Base-by-base conservation (phyloP, 1,140 invertebrate genomes). In the Steinernema feltiae region DNA sequence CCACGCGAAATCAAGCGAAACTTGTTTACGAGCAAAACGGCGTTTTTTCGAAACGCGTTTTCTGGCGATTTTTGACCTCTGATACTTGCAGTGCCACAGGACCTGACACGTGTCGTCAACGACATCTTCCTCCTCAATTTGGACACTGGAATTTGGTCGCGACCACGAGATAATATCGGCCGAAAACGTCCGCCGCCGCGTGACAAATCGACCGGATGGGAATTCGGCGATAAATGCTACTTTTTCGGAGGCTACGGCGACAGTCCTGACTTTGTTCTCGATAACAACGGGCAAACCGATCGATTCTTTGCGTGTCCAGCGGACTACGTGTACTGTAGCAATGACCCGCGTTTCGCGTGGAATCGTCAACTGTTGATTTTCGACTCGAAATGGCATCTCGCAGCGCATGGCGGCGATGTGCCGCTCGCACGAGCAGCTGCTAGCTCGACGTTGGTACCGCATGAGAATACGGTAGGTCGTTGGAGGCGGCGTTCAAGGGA, bases 121-220 rank as follows among this genome's bases (percentile, higher is more conserved):
- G 53, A 63, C 53, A 63, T 63, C 53, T 63, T 17, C 53, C 53
- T 63, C 53, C 53, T 63, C 12, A 63, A 63, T 21, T 27, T 63
- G 53, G 53, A 63, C 53, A 63, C 53, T 17, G 53, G 53, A 63
- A 63, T 63, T 21, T 63, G 53, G 53, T 63, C 53, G 7, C 53
- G 53, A n/a, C 53, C 53, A 7, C 12, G 53, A 27, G 53, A 63
- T 3, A 63, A 63, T 21, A 63, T 63, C 53, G 53, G 53, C 53
- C 7, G 24, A 12, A 12, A 21, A 3, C 15, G 24, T 15, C 53
- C 53, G 7, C 53, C 53, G 7, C 53, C 53, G 2, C 12, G 53
- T 7, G 53, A 63, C 53, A 63, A 63, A 63, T 15, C 53, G 12
- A 63, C 53, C 15, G 53, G 53, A 12, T 63, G 53, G 53, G 24